Base-by-base conservation (phyloP, 2,797 vertebrate species). In the Rhincodon typus region DNA sequence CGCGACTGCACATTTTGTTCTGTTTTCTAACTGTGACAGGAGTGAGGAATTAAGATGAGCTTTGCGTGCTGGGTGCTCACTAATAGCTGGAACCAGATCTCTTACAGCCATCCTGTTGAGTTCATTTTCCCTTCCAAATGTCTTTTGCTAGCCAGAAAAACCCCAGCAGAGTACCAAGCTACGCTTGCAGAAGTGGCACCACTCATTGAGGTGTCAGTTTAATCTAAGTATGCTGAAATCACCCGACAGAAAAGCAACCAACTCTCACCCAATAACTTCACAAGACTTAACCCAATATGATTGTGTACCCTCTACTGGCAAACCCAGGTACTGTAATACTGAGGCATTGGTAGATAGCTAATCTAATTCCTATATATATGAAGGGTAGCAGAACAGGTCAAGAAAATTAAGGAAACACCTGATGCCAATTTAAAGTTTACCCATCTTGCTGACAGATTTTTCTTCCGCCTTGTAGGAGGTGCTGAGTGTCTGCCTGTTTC, bases 191-290 rank as follows among this genome's bases (percentile, higher is more conserved):
- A 72, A 46, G 23, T 42, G 10, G n/a, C 67, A 72, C 42, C 66
- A 69, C 93, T 38, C 93, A 69, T n/a, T 15, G 93, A 94, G n/a
- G 66, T 94, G 69, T n/a, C 38, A 94, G 66, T 46, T 13, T 94
- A 94, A 94, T 94, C n/a, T 70, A 70, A 67, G 17, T 23, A 13
- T 25, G 67, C 62, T 94, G 38, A 25, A 50, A 70, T 69, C 91
- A 69, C 38, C 42, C 93, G 30, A 4, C 38, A 72, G 23, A 17
- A n/a, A 21, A 34, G 57, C 30, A 90, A 42, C 93, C 38, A 94
- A 12, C 67, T 62, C 62, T 30, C 23, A 42, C 93, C 38, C 66
- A 66, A 70, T 3, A 27, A 67, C n/a, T 38, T 25, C 38, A 23
- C 34, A 46, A 67, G 67, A 72, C 91, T 23, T 12, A 38, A 46